A percentile compares a stretch with the other conserved stretches of the same genome.
These are phyloP conservation scores for Poeciliopsis paucimaculata DNA, from an alignment of 2,797 vertebrate species.

Conservation along the genomic window DNA sequence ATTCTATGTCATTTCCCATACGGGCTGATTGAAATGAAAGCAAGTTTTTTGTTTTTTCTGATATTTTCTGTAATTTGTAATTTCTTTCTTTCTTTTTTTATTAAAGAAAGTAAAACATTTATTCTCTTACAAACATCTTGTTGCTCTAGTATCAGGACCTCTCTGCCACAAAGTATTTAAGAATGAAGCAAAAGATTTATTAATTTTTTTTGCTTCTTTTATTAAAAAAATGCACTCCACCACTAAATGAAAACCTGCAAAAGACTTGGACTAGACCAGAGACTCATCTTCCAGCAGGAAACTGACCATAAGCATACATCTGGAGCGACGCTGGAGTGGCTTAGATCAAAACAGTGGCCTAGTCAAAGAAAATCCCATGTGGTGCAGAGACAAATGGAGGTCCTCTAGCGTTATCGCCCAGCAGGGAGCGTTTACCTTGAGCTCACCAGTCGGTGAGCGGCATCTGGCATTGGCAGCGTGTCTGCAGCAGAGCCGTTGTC, in stretches of 20 bases:
- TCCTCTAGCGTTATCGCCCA: slow-evolving; percentile 6
- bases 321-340: neutral
- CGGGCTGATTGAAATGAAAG: neutral
- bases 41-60: neutral
- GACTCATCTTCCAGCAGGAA: neutral
- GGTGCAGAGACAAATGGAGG: neutral
- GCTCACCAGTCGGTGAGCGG: slow-evolving; percentile 39
- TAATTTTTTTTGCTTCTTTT: neutral
- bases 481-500: slow-evolving; percentile 44
- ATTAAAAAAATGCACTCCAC: neutral
- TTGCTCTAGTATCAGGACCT: neutral
- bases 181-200: neutral
- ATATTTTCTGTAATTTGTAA: neutral
- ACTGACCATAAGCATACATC: neutral
- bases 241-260: too few relatives aligned
- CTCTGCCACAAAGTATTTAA: neutral
- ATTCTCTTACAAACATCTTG: neutral
- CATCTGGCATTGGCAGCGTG: slow-evolving; percentile 60
- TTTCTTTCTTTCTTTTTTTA: neutral
- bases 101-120: neutral
- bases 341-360: neutral
- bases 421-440: slow-evolving; percentile 43
- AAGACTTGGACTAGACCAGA: neutral
- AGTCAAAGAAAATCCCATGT: neutral
- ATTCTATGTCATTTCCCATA: neutral